Percentiles rank a stretch among this genome's conserved stretches.
Conservation (phyloP, 2,888 invertebrate genomes). For the Drosophila austrosaltans region DNA sequence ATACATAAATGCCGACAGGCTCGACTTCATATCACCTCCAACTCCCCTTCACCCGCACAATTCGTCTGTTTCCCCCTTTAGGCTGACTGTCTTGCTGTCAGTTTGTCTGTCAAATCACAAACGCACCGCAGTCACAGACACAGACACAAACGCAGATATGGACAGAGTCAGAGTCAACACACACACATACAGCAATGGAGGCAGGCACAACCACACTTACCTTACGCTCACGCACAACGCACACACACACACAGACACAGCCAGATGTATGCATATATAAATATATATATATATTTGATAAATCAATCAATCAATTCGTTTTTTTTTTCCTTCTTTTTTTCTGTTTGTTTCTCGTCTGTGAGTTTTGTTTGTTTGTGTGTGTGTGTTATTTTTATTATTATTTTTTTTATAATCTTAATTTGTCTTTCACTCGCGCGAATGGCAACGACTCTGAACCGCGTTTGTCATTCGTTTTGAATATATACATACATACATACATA, state of each 20-base stretch:
- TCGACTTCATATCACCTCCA: constrained; percentile 41
- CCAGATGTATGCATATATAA: background rate
- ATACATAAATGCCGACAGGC: constrained; percentile 79
- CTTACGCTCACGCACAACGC: constrained; percentile 21
- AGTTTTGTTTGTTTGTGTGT: constrained; percentile 31
- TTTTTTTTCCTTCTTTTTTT: constrained; percentile 40
- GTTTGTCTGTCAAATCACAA: constrained; percentile 78
- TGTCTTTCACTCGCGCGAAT: constrained; percentile 76
- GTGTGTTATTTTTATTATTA: constrained; percentile 69
- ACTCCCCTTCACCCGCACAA: background rate
- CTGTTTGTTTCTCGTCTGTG: constrained; percentile 8
- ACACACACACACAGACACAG: constrained; percentile 15
- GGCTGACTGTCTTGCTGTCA: constrained; percentile 67
- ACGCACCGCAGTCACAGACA: constrained; percentile 61
- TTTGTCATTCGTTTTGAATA: constrained; percentile 74
- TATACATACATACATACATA: constrained; percentile 17
- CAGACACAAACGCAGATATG: constrained; percentile 62
- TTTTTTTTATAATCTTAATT: constrained; percentile 77
- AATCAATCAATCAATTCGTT: constrained; percentile 77
- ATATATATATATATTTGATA: constrained; percentile 69
- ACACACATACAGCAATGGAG: constrained; percentile 36
- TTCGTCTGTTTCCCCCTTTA: background rate
- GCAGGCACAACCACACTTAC: constrained; percentile 19
- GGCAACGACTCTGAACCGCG: constrained; percentile 71
- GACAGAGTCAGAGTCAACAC: constrained; percentile 50